A percentile compares a stretch with the other conserved stretches of the same genome.
Evolutionary conservation across 2,113 vertebrate species (phyloP).

Genomic region (Vidua chalybeata): DNA sequence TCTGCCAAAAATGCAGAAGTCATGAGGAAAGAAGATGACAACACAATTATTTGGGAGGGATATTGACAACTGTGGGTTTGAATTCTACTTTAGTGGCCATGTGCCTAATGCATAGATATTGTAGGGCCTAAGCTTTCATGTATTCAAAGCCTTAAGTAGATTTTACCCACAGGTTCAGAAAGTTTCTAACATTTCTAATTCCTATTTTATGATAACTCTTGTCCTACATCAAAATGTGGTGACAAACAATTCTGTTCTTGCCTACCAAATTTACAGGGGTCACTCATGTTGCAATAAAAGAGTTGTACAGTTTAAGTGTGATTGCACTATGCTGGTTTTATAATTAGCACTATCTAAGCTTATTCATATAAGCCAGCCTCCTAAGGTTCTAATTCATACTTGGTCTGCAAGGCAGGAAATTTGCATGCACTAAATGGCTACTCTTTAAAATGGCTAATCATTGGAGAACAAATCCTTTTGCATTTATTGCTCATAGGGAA

Average conservation of each 20-base stretch:
- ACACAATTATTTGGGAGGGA: background rate
- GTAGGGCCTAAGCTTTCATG: background rate
- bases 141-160: background rate
- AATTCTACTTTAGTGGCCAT: background rate
- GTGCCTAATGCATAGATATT: background rate
- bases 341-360: slow-evolving; percentile 61
- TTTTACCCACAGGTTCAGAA: background rate
- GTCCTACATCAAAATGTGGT: background rate
- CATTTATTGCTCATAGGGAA: slow-evolving; percentile 62
- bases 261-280: background rate
- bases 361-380: slow-evolving; percentile 54
- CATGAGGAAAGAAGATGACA: background rate
- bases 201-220: background rate
- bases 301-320: slow-evolving; percentile 52
- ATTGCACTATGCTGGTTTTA: slow-evolving; percentile 57
- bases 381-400: slow-evolving; percentile 55
- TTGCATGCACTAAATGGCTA: slow-evolving; percentile 54
- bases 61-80: background rate
- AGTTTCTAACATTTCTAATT: background rate
- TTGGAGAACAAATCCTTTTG: background rate
- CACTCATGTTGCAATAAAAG: background rate
- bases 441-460: slow-evolving; percentile 57
- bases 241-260: background rate
- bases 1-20: background rate
- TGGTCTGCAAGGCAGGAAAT: slow-evolving; percentile 64